Evolutionary conservation across 2,113 vertebrate genomes (phyloP).

Genomic region (Carassius gibelio): DNA sequence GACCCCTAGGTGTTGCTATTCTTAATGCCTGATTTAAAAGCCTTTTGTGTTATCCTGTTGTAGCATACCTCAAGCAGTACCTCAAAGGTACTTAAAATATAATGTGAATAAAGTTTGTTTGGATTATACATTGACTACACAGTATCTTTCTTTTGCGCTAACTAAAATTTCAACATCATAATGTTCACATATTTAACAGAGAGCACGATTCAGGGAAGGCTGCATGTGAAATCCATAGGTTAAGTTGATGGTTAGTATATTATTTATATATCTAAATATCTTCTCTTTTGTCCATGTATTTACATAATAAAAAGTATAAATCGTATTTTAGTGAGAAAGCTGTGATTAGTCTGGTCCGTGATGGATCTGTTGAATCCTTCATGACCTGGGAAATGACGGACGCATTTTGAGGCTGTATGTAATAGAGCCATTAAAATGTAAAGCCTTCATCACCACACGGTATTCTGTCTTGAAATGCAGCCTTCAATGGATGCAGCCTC

Average conservation of each 20-base stretch:
- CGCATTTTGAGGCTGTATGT: no score
- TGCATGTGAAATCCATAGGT: neutral
- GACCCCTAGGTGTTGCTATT: conserved; percentile 34
- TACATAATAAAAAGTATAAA: no score
- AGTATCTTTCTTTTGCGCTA: neutral
- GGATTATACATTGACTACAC: neutral
- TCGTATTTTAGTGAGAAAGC: no score
- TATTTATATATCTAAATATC: no score
- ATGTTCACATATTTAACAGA: neutral
- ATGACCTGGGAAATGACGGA: no score
- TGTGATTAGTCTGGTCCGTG: no score
- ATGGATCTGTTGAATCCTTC: neutral
- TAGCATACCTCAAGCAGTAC: neutral
- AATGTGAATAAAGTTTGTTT: no score
- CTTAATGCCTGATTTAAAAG: conserved; percentile 37
- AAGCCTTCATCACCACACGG: no score
- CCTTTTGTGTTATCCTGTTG: conserved; percentile 38
- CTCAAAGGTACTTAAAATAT: no score
- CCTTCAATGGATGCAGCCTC: neutral
- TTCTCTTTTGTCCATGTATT: no score
- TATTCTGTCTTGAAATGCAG: no score
- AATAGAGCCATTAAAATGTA: no score
- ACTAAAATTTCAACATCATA: neutral
- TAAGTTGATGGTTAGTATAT: neutral
- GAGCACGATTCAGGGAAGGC: neutral